Evolutionary conservation across 1,140 invertebrate species (phyloP).

Genomic region (Phenacoccus solenopsis): DNA sequence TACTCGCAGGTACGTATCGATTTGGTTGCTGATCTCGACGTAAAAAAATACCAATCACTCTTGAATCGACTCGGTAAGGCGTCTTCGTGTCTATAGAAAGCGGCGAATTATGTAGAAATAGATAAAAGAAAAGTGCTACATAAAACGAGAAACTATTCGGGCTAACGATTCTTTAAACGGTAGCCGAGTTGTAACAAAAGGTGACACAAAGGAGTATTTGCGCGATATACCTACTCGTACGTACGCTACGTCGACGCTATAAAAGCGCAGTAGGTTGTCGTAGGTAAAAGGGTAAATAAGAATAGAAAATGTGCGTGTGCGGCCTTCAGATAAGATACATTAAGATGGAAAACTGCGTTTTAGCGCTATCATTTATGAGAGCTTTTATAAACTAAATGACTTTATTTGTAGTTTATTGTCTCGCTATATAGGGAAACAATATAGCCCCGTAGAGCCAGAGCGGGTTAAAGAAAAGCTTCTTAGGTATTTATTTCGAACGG

Average conservation of each 20-base stretch:
- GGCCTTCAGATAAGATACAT: conserved; percentile 13
- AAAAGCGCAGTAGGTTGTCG: background rate
- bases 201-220: conserved; percentile 1
- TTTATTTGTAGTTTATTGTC: conserved; percentile 14
- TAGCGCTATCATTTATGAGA: background rate
- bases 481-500: too few species aligned
- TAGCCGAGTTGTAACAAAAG: background rate
- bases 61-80: too few species aligned
- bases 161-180: conserved; percentile 1
- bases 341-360: conserved; percentile 10
- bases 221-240: too few species aligned
- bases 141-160: background rate
- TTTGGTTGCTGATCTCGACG: too few species aligned
- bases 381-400: conserved; percentile 14
- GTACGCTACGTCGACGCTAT: too few species aligned
- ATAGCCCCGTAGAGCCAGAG: background rate
- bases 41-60: too few species aligned
- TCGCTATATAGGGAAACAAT: background rate
- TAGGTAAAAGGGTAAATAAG: conserved; percentile 14
- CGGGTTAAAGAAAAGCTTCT: conserved; percentile 8
- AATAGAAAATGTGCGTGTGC: conserved; percentile 15
- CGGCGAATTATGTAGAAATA: background rate
- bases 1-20: too few species aligned
- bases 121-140: background rate
- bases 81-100: background rate